Conservation (phyloP, 1,140 invertebrate genomes). For the Drosophila subpulchrella region DNA sequence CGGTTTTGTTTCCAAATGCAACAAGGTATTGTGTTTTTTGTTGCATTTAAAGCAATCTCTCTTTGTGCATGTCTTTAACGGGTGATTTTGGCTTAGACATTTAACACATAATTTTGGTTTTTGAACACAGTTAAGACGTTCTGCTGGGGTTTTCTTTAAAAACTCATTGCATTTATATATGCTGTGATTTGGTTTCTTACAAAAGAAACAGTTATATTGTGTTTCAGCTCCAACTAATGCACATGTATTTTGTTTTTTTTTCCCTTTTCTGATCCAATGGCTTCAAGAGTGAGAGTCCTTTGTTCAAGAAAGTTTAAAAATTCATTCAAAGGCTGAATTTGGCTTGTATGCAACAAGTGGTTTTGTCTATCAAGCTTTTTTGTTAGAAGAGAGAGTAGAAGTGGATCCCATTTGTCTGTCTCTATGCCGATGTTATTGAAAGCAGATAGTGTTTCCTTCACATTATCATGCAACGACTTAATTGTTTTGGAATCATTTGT, state of each 20-base stretch:
- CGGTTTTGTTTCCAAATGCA: background rate
- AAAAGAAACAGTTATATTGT: background rate
- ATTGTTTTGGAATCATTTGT: background rate
- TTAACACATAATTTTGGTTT: background rate
- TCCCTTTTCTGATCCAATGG: too few relatives aligned
- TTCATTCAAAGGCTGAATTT: background rate
- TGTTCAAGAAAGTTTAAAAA: background rate
- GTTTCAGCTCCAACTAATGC: background rate
- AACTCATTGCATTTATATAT: slow-evolving; percentile 7
- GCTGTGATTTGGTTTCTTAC: background rate
- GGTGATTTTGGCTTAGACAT: background rate
- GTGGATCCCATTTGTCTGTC: background rate
- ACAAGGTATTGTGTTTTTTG: background rate
- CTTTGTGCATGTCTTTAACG: background rate
- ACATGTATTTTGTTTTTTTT: too few relatives aligned
- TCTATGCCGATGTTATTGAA: background rate
- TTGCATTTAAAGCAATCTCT: background rate
- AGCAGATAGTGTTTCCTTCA: too few relatives aligned
- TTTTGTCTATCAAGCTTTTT: background rate
- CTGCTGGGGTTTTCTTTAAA: background rate
- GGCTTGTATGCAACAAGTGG: background rate
- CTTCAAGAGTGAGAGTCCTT: too few relatives aligned
- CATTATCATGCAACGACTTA: too few relatives aligned
- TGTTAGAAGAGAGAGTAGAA: background rate
- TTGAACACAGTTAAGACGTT: background rate